Evolutionary conservation across 2,113 vertebrate species (phyloP), one percentile per base, ranked within the genome.

Genomic region (Cichladusa arquata): DNA sequence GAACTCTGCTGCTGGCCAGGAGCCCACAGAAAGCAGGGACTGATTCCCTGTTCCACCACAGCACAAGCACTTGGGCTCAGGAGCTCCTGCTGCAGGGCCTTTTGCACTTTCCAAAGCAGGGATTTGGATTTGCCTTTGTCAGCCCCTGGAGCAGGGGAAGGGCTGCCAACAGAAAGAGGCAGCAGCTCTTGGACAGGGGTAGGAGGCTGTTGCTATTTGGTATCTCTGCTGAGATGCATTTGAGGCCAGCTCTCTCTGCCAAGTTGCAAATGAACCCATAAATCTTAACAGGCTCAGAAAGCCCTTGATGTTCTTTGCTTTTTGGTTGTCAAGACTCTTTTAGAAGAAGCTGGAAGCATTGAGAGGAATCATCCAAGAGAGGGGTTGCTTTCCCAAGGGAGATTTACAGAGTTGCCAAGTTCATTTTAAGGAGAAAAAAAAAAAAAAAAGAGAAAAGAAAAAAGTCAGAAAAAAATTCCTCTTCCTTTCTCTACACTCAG

Each of bases 201-300:
- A 54, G 57, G 48, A 87, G 51, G 79, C 50, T 86, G 50, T 26
- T 81, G 76, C 80, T 81, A 5, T 78, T 86, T 71, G 90, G 51
- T 62, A 8, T 64, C 93, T 72, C 62, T 88, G 85, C 18, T 14
- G 62, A 58, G 85, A 92, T 28, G 60, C 60, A 18, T 89, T 70
- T 2, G 4, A 60, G 38, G 71, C 83, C 83, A 84, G 66, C 61
- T 90, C 54, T 54, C 0, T 0, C 62, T 78, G 91, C 86, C 95
- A 95, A 91, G 66, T 33, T 91, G 89, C 91, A 91, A 96, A 82
- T 42, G 29, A 96, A 85, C 58, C 38, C 69, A 42, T 86, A 91
- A 93, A 90, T 93, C 91, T 80, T 61, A 78, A 70, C 24, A 86
- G 89, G 48, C 85, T 95, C 18, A 6, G 79, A 90, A 86, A 91